Percentiles rank a stretch among this genome's conserved stretches.
These are phyloP conservation scores for Huso huso DNA, from an alignment of 2,797 vertebrate genomes.

Conservation along the genomic window DNA sequence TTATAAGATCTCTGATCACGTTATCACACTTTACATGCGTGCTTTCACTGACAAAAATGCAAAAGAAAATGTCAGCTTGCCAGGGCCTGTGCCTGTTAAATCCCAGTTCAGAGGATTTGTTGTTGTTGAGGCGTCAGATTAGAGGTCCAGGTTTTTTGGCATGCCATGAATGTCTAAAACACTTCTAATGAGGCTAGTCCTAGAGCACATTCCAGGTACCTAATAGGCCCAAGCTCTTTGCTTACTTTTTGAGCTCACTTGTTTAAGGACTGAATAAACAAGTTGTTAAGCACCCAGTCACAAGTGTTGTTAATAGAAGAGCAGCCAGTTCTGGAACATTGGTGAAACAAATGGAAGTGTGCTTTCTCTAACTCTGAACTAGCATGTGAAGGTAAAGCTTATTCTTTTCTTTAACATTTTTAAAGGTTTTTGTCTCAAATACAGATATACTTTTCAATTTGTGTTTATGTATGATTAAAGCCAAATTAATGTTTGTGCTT, in stretches of 20 bases:
- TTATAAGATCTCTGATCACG: constrained; percentile 46
- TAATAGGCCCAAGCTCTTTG: constrained; percentile 49
- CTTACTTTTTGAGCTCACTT: constrained; percentile 34
- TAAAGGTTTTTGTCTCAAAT: too few species aligned
- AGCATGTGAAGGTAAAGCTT: constrained; percentile 8
- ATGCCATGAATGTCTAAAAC: constrained; percentile 41
- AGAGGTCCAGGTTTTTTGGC: constrained; percentile 43
- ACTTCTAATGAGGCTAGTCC: constrained; percentile 61
- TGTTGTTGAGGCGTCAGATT: constrained; percentile 61
- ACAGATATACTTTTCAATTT: too few species aligned
- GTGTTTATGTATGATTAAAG: too few species aligned
- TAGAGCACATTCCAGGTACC: constrained; percentile 54
- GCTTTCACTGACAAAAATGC: constrained; percentile 32
- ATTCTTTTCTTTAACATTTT: background rate
- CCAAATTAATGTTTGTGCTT: too few species aligned
- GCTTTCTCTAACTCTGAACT: background rate
- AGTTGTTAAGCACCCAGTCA: constrained; percentile 31
- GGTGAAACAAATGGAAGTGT: background rate
- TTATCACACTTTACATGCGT: constrained; percentile 53
- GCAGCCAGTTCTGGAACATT: background rate
- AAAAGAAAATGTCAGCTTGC: constrained; percentile 24
- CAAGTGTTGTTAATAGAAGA: constrained; percentile 30
- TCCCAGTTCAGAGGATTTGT: constrained; percentile 54
- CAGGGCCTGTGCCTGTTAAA: constrained; percentile 53
- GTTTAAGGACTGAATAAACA: constrained; percentile 19